Evolutionary conservation across 1,140 invertebrate genomes (phyloP).

Genomic region (Eufriesea mexicana): DNA sequence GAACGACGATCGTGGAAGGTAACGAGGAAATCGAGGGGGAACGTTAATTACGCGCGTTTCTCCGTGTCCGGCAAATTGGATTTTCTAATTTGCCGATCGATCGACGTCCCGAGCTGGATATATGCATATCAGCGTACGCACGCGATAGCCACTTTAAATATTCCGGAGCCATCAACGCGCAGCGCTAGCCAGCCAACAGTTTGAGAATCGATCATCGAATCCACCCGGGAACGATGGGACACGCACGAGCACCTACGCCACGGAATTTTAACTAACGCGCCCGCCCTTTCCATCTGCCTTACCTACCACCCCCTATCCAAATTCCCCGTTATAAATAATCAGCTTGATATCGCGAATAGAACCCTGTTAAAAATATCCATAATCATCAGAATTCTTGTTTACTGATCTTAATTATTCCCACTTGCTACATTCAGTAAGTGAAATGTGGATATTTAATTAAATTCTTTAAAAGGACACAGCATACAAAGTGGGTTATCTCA

Average conservation of each 20-base stretch:
- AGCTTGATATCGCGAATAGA: no score
- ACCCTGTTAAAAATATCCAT: no score
- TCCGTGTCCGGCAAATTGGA: constrained; percentile 18
- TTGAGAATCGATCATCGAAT: constrained; percentile 24
- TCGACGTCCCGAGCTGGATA: neutral
- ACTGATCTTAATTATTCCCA: no score
- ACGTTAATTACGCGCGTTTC: neutral
- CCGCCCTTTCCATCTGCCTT: neutral
- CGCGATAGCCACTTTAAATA: constrained; percentile 23
- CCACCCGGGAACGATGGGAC: neutral
- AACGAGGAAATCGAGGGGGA: constrained; percentile 1
- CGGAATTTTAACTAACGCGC: neutral
- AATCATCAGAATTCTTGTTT: no score
- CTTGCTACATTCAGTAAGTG: no score
- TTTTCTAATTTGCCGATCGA: constrained; percentile 19
- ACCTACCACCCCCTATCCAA: neutral
- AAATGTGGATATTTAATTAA: no score
- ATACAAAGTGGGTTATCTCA: no score
- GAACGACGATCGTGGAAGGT: neutral
- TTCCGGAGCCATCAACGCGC: constrained; percentile 2
- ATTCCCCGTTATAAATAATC: no score
- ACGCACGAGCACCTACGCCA: neutral
- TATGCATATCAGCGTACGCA: neutral
- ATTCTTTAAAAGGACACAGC: no score
- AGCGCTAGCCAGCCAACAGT: neutral